Evolutionary conservation across 2,888 invertebrate species (phyloP).

Genomic region (Corbicula japonica): DNA sequence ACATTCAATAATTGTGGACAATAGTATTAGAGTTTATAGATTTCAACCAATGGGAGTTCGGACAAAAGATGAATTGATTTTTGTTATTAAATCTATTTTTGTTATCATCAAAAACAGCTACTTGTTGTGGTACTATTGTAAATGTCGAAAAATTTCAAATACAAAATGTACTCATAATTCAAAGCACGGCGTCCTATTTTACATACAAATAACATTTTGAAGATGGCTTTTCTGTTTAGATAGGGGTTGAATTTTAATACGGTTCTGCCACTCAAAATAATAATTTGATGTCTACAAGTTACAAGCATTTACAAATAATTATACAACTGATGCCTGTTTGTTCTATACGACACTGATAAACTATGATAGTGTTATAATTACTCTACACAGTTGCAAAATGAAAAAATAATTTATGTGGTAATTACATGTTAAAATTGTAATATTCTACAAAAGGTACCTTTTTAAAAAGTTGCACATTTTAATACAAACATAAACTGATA

Average conservation of each 20-base stretch:
- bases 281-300: constrained; percentile 10
- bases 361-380: no score
- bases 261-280: constrained; percentile 12
- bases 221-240: constrained; percentile 38
- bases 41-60: constrained; percentile 21
- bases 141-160: constrained; percentile 32
- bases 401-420: no score
- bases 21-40: constrained; percentile 47
- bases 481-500: no score
- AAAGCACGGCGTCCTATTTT: constrained; percentile 46
- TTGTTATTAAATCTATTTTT: constrained; percentile 54
- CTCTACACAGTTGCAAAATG: no score
- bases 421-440: no score
- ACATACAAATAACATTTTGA: constrained; percentile 64
- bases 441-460: no score
- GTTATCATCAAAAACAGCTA: constrained; percentile 20
- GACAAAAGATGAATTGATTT: constrained; percentile 57
- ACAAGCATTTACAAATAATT: background rate
- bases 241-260: constrained; percentile 21
- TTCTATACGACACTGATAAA: no score
- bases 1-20: constrained; percentile 50
- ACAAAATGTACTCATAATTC: constrained; percentile 57
- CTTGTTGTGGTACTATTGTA: constrained; percentile 42
- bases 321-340: background rate
- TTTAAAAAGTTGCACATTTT: no score